Percentiles rank a stretch among this genome's conserved stretches.
Conservation (phyloP, 2,888 invertebrate species). For the Apamea sordens region DNA sequence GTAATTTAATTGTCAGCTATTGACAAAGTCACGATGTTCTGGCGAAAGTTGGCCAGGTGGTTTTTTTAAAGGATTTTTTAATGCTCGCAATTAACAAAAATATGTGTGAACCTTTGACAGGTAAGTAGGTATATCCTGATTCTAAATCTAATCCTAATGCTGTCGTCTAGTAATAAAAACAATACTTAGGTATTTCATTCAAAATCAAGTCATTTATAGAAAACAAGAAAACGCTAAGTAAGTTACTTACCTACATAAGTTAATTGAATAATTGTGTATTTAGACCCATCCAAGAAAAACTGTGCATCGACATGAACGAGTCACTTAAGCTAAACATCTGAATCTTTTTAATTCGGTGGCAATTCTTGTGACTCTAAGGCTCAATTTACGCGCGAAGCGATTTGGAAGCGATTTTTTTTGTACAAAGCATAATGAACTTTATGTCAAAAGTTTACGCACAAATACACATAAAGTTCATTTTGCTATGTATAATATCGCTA, state of each 20-base stretch:
- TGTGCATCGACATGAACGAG: neutral
- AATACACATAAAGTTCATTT: too few relatives aligned
- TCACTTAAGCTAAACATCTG: neutral
- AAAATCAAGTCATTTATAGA: too few relatives aligned
- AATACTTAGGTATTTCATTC: neutral
- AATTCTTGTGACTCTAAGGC: neutral
- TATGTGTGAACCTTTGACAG: neutral
- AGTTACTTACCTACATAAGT: neutral
- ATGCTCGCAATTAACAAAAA: neutral
- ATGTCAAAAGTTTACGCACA: too few relatives aligned
- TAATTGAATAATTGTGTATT: neutral
- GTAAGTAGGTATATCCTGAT: slow-evolving; percentile 1
- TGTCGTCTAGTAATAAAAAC: neutral
- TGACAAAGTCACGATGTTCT: slow-evolving; percentile 53
- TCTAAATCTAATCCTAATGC: neutral
- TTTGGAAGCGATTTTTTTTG: too few relatives aligned
- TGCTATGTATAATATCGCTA: too few relatives aligned
- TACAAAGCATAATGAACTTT: too few relatives aligned
- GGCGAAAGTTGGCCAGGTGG: slow-evolving; percentile 35
- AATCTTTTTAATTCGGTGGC: neutral
- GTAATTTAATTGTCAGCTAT: slow-evolving; percentile 42
- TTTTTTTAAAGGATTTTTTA: slow-evolving; percentile 13
- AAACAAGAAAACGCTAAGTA: neutral
- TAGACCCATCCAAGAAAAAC: too few relatives aligned
- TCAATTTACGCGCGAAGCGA: neutral